Conservation (phyloP, 1,140 invertebrate genomes). For the Macrobrachium rosenbergii region DNA sequence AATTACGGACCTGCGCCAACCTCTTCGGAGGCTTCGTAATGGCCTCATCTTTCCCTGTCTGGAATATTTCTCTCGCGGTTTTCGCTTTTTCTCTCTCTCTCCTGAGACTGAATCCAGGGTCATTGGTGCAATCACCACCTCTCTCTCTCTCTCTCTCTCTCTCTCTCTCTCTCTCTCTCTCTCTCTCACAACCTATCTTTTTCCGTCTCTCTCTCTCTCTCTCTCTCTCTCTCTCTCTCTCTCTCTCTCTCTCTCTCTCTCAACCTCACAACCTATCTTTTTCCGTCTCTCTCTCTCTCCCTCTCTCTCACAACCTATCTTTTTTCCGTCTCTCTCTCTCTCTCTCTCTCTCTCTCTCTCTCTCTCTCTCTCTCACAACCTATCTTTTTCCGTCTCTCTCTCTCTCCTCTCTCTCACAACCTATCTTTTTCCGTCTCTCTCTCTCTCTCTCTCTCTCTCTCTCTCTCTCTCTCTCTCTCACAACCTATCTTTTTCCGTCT, state of each 20-base stretch:
- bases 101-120: neutral
- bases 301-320: neutral
- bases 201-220: neutral
- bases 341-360: neutral
- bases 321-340: neutral
- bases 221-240: neutral
- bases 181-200: neutral
- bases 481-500: neutral
- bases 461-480: too few relatives aligned
- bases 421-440: neutral
- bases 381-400: slow-evolving; percentile 1
- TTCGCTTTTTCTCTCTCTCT: neutral
- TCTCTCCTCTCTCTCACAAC: neutral
- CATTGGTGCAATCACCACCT: neutral
- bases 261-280: neutral
- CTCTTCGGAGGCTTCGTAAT: too few relatives aligned
- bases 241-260: slow-evolving; percentile 18
- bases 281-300: neutral
- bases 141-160: slow-evolving; percentile 6
- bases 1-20: too few relatives aligned
- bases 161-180: neutral
- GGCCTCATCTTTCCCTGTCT: neutral
- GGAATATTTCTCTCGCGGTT: neutral
- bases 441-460: neutral
- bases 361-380: neutral